Conservation (phyloP, 1,140 invertebrate species). For the Samia ricini region DNA sequence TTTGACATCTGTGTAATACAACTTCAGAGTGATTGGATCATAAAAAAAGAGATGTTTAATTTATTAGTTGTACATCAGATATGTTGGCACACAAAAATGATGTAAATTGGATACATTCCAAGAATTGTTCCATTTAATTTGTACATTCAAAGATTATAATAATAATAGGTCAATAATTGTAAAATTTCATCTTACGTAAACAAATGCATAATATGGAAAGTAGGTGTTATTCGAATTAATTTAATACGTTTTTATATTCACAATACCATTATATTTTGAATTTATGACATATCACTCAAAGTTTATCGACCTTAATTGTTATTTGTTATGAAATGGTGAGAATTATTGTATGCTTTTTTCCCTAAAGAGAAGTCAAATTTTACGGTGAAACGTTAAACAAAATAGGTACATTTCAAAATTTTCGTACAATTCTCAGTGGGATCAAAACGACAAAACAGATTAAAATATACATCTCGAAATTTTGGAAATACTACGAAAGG, state of each 20-base stretch:
- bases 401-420: no score
- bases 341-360: no score
- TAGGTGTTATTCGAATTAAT: no score
- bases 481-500: background rate
- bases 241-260: no score
- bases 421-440: background rate
- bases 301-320: background rate
- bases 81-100: background rate
- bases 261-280: no score
- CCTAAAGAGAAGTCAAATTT: no score
- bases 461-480: background rate
- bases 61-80: background rate
- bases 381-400: background rate
- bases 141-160: no score
- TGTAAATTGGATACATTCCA: background rate
- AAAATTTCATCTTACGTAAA: no score
- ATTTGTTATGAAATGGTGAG: no score
- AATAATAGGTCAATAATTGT: no score
- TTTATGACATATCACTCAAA: no score
- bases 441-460: background rate
- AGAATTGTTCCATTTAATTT: background rate
- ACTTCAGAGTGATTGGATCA: slow-evolving; percentile 18
- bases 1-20: background rate
- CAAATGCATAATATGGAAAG: no score
- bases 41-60: slow-evolving; percentile 13